These are phyloP conservation scores for Drosophila meridionalis DNA, from an alignment of 2,888 invertebrate genomes.

Conservation along the genomic window DNA sequence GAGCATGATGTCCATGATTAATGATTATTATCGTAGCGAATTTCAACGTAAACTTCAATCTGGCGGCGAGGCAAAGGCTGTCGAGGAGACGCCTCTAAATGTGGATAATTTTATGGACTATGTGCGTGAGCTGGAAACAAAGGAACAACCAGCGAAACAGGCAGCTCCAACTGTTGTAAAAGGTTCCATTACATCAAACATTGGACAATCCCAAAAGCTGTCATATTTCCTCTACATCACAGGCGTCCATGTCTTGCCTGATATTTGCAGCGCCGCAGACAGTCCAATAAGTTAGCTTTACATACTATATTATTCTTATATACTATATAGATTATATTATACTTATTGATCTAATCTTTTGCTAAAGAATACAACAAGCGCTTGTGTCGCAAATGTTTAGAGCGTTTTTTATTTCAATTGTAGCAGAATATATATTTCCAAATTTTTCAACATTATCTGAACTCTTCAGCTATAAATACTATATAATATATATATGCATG, in stretches of 20 bases:
- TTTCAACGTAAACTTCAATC: conserved; percentile 86
- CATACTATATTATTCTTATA: background rate
- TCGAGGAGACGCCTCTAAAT: conserved; percentile 45
- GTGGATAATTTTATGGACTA: conserved; percentile 77
- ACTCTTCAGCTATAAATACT: conserved; percentile 33
- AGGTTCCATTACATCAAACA: background rate
- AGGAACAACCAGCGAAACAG: conserved; percentile 9
- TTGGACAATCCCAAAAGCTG: conserved; percentile 23
- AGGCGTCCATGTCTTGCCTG: conserved; percentile 23
- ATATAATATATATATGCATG: conserved; percentile 36
- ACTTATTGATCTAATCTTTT: background rate
- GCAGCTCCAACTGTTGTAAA: background rate
- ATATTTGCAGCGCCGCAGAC: conserved; percentile 44
- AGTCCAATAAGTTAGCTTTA: conserved; percentile 54
- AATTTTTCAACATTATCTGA: conserved; percentile 47
- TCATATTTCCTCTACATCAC: conserved; percentile 56
- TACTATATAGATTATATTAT: background rate
- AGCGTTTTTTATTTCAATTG: conserved; percentile 57
- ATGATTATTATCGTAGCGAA: conserved; percentile 90
- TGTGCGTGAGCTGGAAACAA: conserved; percentile 63
- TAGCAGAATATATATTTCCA: conserved; percentile 73
- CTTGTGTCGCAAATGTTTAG: conserved; percentile 40
- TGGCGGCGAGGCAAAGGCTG: conserved; percentile 17
- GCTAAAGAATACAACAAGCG: conserved; percentile 26
- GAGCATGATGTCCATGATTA: conserved; percentile 90